Evolutionary conservation across 2,113 vertebrate species (phyloP), one percentile per base, ranked within the genome.

Genomic region (Taxidea taxus): DNA sequence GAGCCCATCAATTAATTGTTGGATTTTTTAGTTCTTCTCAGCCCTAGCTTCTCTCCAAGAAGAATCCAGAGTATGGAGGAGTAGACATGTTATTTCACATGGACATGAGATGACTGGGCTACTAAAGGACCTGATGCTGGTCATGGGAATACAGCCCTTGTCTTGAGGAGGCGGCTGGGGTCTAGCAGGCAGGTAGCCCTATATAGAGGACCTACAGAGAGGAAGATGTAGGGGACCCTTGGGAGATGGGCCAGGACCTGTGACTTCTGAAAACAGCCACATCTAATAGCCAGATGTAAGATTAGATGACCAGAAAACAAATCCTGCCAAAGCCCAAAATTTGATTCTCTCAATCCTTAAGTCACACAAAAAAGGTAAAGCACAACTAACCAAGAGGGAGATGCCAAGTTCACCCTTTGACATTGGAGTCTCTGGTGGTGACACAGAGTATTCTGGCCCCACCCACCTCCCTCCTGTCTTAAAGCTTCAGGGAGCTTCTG

Each of bases 351-450:
- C 15, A 39, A 34, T 64, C 44, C 25, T 81, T n/a, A 42, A 27
- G 20, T 81, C 66, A 31, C 27, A 14, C 2, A 42, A 47, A 51
- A 68, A 68, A 83, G 21, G 37, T 25, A 87, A 88, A 82, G 42
- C 58, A 78, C 6, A 44, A 18, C 39, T 37, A 84, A 16, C 25
- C 68, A 82, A 82, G 87, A 74, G 56, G 42, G 74, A 87, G 87
- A 77, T 12, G 62, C 29, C 75, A 72, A 75, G 95, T 97, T 96
- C 97, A 98, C 98, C 97, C 98, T 95, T 98, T 98, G 62, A 97
- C 92, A 49, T 77, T 39, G 80, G 98, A 98, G 89, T 98, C 98
- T 31, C 96, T 0, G 0, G 94, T 90, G 62, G 98, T 98, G 51
- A 98, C n/a, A 10, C 95, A 0, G 0, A 7, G 25, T 44, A 16